phyloP scores from a whole-genome alignment of 2,797 vertebrate species.

The Numenius phaeopus region DNA sequence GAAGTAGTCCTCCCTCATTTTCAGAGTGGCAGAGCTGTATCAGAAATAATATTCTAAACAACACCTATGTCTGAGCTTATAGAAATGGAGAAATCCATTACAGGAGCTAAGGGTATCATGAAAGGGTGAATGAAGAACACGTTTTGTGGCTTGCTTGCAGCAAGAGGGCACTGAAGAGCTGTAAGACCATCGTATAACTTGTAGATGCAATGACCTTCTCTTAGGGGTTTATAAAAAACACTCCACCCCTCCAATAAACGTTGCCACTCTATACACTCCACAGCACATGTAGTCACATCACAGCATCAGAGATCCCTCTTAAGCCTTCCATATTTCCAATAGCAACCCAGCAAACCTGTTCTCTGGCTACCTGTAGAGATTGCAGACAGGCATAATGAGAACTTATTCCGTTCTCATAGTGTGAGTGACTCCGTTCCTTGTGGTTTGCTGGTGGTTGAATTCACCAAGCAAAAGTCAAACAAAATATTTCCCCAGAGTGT shows the following conservation, averaged over 20 bases:
- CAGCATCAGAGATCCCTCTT: not conserved
- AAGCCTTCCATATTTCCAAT: not conserved
- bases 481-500: not conserved
- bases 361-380: not conserved
- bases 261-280: not conserved
- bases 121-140: not conserved
- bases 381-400: not conserved
- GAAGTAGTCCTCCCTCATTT: not conserved
- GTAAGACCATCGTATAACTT: not conserved
- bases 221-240: not conserved
- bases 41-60: not conserved
- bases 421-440: not conserved
- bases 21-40: not conserved
- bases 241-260: not conserved
- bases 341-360: not conserved
- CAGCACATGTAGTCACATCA: not conserved
- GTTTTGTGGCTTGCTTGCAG: not conserved
- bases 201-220: not conserved
- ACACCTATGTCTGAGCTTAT: not conserved
- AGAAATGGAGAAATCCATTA: not conserved
- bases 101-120: not conserved
- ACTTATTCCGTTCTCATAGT: too few species aligned
- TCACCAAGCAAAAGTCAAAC: not conserved
- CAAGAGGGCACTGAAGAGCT: not conserved
- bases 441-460: not conserved